These are phyloP conservation scores for Apotomis betuletana DNA, from an alignment of 2,888 invertebrate species.

Conservation along the genomic window DNA sequence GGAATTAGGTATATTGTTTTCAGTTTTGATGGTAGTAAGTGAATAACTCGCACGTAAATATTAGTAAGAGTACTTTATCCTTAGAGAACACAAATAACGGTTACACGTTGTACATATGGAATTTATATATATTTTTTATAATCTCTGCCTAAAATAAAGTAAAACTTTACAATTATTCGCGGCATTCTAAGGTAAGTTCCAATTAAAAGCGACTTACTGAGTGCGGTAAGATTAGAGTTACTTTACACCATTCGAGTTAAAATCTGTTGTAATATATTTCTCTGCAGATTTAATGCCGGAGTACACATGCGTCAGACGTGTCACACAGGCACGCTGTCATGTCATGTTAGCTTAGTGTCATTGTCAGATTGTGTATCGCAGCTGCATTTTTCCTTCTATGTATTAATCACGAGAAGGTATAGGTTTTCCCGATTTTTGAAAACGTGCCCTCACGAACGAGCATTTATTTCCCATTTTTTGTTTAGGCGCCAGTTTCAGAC, in stretches of 20 bases:
- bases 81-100: too few species aligned
- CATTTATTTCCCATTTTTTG: too few species aligned
- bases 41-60: too few species aligned
- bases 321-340: slow-evolving; percentile 1
- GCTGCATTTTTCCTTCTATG: slow-evolving; percentile 2
- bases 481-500: too few species aligned
- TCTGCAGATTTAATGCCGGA: slow-evolving; percentile 11
- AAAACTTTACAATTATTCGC: too few species aligned
- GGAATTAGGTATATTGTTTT: too few species aligned
- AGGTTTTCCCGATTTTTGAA: neutral
- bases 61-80: too few species aligned
- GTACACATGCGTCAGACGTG: slow-evolving; percentile 3
- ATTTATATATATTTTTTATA: too few species aligned
- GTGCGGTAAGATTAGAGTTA: neutral
- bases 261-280: neutral
- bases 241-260: neutral
- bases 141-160: too few species aligned
- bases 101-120: too few species aligned
- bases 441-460: neutral
- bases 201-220: neutral
- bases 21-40: too few species aligned
- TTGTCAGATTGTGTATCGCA: slow-evolving; percentile 9
- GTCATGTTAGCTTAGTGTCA: slow-evolving; percentile 25
- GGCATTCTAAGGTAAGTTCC: too few species aligned
- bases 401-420: neutral